A percentile compares a stretch with the other conserved stretches of the same genome.
Evolutionary conservation across 2,113 vertebrate genomes (phyloP).

Genomic region (Carettochelys insculpta): DNA sequence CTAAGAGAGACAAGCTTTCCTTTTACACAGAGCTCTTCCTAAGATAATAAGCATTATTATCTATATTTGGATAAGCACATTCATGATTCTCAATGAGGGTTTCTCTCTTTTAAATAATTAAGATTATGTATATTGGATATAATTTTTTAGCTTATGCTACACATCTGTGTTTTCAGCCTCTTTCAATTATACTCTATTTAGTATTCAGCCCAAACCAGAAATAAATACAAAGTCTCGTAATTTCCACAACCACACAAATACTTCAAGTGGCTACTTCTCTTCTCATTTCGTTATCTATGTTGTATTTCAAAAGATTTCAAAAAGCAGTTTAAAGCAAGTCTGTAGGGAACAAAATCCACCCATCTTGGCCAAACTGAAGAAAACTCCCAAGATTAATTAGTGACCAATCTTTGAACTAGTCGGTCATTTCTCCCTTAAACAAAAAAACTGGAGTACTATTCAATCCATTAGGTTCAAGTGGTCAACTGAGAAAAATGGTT

Average conservation of each 20-base stretch:
- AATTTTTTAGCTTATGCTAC: background rate
- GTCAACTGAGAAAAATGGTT: fast-evolving
- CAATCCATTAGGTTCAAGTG: fast-evolving
- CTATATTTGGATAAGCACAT: background rate
- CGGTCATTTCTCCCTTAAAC: fast-evolving
- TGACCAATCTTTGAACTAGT: background rate
- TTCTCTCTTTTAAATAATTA: background rate
- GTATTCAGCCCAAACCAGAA: background rate
- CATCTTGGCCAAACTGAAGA: background rate
- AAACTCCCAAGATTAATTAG: background rate
- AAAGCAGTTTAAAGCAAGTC: background rate
- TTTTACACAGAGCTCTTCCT: background rate
- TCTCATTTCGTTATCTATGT: background rate
- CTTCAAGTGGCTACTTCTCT: background rate
- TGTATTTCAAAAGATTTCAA: background rate
- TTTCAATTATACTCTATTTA: background rate
- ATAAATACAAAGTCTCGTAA: fast-evolving
- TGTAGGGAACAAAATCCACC: background rate
- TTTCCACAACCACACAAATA: background rate
- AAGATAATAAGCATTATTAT: background rate
- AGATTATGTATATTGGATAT: background rate
- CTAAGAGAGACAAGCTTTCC: background rate
- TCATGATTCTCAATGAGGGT: background rate
- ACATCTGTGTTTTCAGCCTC: background rate
- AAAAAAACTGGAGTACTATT: too few species aligned